A percentile compares a stretch with the other conserved stretches of the same genome.
Evolutionary conservation across 2,888 invertebrate species (phyloP).

Genomic region (Orchestes rusci): DNA sequence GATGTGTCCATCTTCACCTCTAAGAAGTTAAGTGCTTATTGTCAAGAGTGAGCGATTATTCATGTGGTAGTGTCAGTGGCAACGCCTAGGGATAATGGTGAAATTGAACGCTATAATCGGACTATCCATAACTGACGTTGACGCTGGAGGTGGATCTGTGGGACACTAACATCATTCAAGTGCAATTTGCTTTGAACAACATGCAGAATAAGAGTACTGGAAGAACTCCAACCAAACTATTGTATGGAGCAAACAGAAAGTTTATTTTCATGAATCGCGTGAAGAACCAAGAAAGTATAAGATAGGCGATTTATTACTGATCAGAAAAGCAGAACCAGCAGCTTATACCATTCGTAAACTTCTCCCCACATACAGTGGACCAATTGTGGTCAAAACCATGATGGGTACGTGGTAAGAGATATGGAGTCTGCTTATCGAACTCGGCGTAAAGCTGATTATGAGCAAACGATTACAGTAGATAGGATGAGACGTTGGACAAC

Average conservation of each 20-base stretch:
- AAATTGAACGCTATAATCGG: background rate
- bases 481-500: no score
- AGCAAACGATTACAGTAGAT: no score
- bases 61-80: background rate
- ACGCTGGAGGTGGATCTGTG: no score
- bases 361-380: slow-evolving; percentile 17
- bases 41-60: background rate
- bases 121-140: background rate
- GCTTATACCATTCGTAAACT: slow-evolving; percentile 19
- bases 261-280: slow-evolving; percentile 3
- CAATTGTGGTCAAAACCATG: slow-evolving; percentile 23
- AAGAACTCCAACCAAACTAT: background rate
- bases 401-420: slow-evolving; percentile 24
- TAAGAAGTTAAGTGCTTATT: background rate
- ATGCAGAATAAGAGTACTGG: background rate
- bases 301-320: slow-evolving; percentile 6
- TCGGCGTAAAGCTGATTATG: no score
- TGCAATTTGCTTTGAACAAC: background rate
- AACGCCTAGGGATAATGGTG: background rate
- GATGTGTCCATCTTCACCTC: background rate
- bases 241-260: slow-evolving; percentile 13
- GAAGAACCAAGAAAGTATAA: background rate
- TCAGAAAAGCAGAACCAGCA: slow-evolving; percentile 13
- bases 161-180: background rate
- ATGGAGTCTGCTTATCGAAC: no score